Conservation (phyloP, 2,888 invertebrate species). For the Acronicta alni region DNA sequence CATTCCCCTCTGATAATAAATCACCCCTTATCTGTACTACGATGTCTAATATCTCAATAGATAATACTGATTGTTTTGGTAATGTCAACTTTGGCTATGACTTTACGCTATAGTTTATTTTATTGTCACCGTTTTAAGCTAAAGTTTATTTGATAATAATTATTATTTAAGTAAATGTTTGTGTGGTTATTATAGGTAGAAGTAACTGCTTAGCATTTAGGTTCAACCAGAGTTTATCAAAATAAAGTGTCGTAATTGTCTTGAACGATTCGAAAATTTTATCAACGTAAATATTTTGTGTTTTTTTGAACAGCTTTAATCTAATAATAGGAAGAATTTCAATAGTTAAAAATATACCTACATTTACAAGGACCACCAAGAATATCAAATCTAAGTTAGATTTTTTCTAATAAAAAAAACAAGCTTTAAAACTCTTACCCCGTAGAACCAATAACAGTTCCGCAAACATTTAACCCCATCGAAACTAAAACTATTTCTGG, state of each 20-base stretch:
- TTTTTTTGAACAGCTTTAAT: too few species aligned
- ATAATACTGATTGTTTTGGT: slow-evolving; percentile 18
- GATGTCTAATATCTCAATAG: not conserved
- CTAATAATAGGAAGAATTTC: too few species aligned
- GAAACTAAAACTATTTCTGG: slow-evolving; percentile 29
- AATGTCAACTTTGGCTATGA: slow-evolving; percentile 13
- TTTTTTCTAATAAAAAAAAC: not conserved
- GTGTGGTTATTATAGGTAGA: not conserved
- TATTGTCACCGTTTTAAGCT: slow-evolving; percentile 20
- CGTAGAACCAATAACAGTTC: slow-evolving; percentile 21
- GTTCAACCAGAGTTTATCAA: not conserved
- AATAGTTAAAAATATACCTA: too few species aligned
- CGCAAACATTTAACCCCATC: slow-evolving; percentile 36
- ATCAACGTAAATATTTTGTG: too few species aligned
- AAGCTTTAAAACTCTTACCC: slow-evolving; percentile 13
- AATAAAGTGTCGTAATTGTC: not conserved
- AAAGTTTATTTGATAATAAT: not conserved
- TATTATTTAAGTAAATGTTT: slow-evolving; percentile 1
- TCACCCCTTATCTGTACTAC: not conserved
- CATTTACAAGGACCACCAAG: too few species aligned
- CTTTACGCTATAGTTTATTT: not conserved
- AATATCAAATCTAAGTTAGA: too few species aligned
- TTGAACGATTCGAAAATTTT: not conserved
- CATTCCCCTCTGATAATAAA: too few species aligned
- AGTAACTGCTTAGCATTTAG: not conserved